Conservation (phyloP, 2,113 vertebrate species). For the Phalacrocorax aristotelis region DNA sequence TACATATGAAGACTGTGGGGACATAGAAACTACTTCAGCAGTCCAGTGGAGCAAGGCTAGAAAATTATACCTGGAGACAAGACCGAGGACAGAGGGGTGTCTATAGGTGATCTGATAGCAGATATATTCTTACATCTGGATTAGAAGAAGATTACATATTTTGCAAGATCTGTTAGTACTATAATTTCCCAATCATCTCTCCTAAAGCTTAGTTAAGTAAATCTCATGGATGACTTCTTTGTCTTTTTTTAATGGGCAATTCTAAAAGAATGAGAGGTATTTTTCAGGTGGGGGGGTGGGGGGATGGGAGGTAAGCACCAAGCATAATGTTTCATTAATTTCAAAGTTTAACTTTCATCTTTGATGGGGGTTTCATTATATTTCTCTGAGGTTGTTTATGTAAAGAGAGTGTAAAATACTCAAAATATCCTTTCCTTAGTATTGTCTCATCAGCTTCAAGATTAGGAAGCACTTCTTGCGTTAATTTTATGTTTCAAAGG, state of each 20-base stretch:
- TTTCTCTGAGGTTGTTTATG: not conserved
- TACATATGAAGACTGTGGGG: not conserved
- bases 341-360: not conserved
- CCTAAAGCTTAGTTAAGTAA: not conserved
- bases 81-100: not conserved
- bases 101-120: not conserved
- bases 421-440: not conserved
- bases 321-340: not conserved
- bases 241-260: not conserved
- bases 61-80: not conserved
- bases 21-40: not conserved
- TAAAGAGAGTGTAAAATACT: not conserved
- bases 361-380: not conserved
- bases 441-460: not conserved
- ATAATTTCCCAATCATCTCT: not conserved
- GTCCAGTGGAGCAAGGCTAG: not conserved
- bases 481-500: not conserved
- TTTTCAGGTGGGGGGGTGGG: not conserved
- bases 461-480: not conserved
- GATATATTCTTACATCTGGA: not conserved
- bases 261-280: not conserved
- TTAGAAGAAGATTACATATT: not conserved
- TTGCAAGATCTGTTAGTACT: not conserved
- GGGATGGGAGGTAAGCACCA: not conserved
- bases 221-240: not conserved